Conservation (phyloP, 2,888 invertebrate species). For the Latrodectus hesperus region DNA sequence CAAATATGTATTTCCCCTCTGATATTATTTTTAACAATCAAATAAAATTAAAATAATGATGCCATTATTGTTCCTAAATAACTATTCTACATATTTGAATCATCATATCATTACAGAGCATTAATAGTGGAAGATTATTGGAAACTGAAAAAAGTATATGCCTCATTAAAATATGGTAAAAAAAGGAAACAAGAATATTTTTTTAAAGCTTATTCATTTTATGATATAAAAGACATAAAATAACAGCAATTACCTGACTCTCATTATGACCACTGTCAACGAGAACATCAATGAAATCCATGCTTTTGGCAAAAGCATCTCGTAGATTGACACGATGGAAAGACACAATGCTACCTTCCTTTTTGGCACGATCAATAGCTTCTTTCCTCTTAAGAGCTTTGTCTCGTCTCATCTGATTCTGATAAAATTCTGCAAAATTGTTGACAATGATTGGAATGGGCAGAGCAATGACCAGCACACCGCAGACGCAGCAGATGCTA, state of each 20-base stretch:
- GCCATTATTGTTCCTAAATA: no score
- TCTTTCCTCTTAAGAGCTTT: conserved; percentile 97
- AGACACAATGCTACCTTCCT: conserved; percentile 98
- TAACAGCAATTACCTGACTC: conserved; percentile 58
- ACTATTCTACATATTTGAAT: no score
- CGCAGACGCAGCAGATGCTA: conserved; percentile 99
- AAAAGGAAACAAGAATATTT: no score
- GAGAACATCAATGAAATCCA: conserved; percentile 98
- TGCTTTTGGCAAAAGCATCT: conserved; percentile 98
- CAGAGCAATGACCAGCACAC: conserved; percentile 99
- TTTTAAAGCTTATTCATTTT: no score
- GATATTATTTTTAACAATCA: no score
- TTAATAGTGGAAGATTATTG: no score
- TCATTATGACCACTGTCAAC: conserved; percentile 86
- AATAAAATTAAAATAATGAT: no score
- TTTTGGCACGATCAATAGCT: conserved; percentile 96
- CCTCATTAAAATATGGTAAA: no score
- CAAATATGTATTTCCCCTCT: no score
- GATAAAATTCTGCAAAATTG: conserved; percentile 99
- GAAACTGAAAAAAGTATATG: no score
- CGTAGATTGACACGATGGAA: conserved; percentile 98
- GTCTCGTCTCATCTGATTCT: conserved; percentile 99
- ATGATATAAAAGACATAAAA: not conserved
- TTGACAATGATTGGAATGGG: conserved; percentile 99
- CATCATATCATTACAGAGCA: no score